Conservation (phyloP, 1,140 invertebrate genomes). For the Musca vetustissima region DNA sequence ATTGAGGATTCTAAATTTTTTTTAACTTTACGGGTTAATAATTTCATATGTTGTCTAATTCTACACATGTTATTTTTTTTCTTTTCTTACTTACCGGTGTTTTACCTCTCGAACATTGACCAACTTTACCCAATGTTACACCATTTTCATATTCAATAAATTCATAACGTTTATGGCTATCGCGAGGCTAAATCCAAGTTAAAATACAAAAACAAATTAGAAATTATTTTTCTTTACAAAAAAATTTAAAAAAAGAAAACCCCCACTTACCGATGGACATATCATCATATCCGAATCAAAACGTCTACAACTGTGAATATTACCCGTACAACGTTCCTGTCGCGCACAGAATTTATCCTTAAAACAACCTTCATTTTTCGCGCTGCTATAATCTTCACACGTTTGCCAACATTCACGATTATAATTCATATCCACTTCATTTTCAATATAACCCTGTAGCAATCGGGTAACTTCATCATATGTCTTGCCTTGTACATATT, state of each 20-base stretch:
- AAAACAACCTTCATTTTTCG: conserved; percentile 71
- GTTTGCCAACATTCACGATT: conserved; percentile 76
- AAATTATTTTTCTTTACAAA: too few relatives aligned
- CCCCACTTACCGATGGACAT: conserved; percentile 65
- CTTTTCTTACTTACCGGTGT: conserved; percentile 66
- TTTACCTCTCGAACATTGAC: conserved; percentile 60
- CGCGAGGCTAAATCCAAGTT: conserved; percentile 52
- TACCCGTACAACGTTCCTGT: conserved; percentile 71
- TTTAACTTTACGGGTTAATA: too few relatives aligned
- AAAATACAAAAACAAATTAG: conserved; percentile 27
- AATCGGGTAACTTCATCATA: conserved; percentile 77
- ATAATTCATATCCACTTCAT: conserved; percentile 82
- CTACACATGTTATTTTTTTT: too few relatives aligned
- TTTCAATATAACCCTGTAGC: conserved; percentile 84
- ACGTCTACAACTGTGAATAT: conserved; percentile 75
- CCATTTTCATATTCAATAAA: conserved; percentile 85
- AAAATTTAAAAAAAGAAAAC: too few relatives aligned
- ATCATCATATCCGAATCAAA: conserved; percentile 84
- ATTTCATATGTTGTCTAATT: too few relatives aligned
- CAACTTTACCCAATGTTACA: conserved; percentile 63
- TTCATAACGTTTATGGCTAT: conserved; percentile 71
- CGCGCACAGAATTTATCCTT: conserved; percentile 68
- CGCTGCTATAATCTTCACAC: conserved; percentile 75
- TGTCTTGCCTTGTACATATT: conserved; percentile 60
- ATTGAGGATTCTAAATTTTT: too few relatives aligned